Conservation (phyloP, 2,113 vertebrate species). For the Tamias sibiricus region DNA sequence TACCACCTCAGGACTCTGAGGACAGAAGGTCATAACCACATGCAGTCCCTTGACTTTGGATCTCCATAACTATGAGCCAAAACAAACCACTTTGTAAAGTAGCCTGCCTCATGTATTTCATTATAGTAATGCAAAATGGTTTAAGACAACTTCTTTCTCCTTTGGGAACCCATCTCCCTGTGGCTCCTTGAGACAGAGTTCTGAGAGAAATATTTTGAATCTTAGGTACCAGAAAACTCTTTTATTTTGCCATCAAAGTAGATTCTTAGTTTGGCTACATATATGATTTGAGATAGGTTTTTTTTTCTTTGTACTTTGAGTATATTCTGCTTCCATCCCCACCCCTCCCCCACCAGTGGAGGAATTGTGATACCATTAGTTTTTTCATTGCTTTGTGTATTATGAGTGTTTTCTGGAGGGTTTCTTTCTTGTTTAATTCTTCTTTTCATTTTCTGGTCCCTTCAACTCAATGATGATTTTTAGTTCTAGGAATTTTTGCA, state of each 20-base stretch:
- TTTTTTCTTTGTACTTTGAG: background rate
- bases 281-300: background rate
- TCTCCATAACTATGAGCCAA: background rate
- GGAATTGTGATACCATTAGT: background rate
- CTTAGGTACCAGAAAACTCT: background rate
- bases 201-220: background rate
- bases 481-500: background rate
- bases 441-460: background rate
- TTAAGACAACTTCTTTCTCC: background rate
- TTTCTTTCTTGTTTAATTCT: background rate
- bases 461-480: background rate
- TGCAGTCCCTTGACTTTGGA: background rate
- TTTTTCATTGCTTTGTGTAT: background rate
- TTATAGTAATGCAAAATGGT: background rate
- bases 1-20: background rate
- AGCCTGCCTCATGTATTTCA: background rate
- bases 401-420: background rate
- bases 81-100: background rate
- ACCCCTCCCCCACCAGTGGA: no score
- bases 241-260: background rate
- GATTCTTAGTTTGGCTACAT: background rate
- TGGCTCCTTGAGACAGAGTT: background rate
- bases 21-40: background rate
- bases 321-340: background rate
- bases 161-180: no score